Conservation (phyloP, 1,140 invertebrate species). For the Yoshiicerus persimilis region DNA sequence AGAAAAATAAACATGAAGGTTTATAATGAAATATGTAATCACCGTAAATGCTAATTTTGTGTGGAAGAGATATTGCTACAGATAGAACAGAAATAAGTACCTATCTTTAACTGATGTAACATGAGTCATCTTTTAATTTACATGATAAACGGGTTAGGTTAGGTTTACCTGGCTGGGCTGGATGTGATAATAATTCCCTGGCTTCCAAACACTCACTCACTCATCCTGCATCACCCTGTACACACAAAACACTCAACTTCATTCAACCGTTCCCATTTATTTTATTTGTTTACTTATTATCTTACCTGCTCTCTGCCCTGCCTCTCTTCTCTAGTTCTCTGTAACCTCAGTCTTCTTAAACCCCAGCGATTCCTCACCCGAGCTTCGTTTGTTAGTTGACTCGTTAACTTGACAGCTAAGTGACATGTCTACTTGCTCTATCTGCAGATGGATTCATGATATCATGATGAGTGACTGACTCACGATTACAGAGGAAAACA, state of each 20-base stretch:
- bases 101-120: neutral
- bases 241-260: neutral
- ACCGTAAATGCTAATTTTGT: neutral
- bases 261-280: neutral
- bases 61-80: neutral
- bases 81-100: neutral
- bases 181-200: neutral
- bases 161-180: neutral
- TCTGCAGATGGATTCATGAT: neutral
- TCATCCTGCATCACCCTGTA: neutral
- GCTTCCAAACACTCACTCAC: neutral
- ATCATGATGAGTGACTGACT: neutral
- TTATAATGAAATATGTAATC: neutral
- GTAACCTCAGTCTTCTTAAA: neutral
- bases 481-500: neutral
- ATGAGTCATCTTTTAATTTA: neutral
- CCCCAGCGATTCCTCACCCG: neutral
- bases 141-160: neutral
- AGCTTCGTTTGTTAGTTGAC: neutral
- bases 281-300: neutral
- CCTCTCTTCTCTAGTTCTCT: neutral
- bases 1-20: neutral
- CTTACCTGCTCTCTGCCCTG: neutral
- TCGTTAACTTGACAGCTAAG: neutral
- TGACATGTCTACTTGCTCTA: neutral